Evolutionary conservation across 2,888 invertebrate species (phyloP), one percentile per base, ranked within the genome.

Genomic region (Drosophila fulvimacula): DNA sequence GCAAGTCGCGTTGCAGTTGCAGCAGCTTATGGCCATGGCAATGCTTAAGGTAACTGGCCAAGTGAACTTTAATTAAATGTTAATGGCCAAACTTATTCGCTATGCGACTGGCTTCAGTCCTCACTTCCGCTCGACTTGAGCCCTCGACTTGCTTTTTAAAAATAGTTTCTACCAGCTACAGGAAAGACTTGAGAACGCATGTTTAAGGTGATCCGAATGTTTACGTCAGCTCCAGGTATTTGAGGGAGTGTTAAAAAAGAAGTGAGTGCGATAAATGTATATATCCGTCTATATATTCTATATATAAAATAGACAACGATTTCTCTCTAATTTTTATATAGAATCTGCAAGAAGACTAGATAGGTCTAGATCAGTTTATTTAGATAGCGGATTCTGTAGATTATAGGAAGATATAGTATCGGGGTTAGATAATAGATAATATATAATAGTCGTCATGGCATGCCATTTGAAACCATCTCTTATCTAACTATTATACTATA

Each of bases 31-130:
- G 44, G 61, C 41, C 58, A 63, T 57, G 42, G 42, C 36, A 48
- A 63, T 58, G 56, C 30, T 30, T 27, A 24, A 27, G 57, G 36
- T 58, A 44, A 51, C 52, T 53, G 48, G 21, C 41, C 64, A 83
- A 64, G 52, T 62, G 66, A 64, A 76, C 78, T 71, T 80, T 73
- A 82, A 78, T 82, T 68, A 75, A 67, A 78, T 75, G 69, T 69
- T 71, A 63, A 78, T 72, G 53, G 82, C 48, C 67, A 19, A 64
- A 78, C 55, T 65, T 53, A 63, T 58, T 53, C 48, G 61, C 55
- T 30, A 17, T 51, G 59, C 46, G 53, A 56, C 36, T 42, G 2
- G 46, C 30, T 32, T 49, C 15, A 58, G 44, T 38, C 49, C 0
- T 5, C 11, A 38, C 69, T 32, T 52, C 10, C 39, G 36, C 11